Base-by-base conservation (phyloP, 1,140 invertebrate genomes). In the Drosophila persimilis region DNA sequence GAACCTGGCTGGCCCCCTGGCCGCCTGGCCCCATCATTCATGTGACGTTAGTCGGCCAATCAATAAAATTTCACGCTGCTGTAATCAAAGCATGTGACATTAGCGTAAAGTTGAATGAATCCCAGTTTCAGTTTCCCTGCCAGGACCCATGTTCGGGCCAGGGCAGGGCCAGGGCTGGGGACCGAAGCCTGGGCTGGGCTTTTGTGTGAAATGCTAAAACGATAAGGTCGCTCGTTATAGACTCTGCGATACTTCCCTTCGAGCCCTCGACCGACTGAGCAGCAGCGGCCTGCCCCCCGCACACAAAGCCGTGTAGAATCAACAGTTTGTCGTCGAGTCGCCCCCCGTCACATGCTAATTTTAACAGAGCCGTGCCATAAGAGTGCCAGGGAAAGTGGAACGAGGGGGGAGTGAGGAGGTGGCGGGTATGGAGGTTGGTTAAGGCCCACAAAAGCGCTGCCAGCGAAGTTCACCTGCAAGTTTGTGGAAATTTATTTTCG, bases 21-120 rank as follows among this genome's bases (percentile, higher is more conserved):
- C 47, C 24, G 0, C 5, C 6, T 24, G 24, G 24, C 24, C 56
- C 69, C 78, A 77, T 70, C 74, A 58, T 69, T 80, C 64, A 78
- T 78, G 59, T 74, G 70, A 78, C 56, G 71, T 66, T 84, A 67
- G 76, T 58, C 67, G 83, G 83, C 78, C 88, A 90, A 90, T 90
- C 88, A 88, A 90, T 90, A 90, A 88, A 90, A 88, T 90, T 90
- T 90, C 88, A 90, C 88, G 88, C 73, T 86, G 62, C 83, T 80
- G 77, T 90, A 90, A 88, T 90, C 88, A 90, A 90, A 90, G 88
- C 88, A 80, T 81, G 83, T 71, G 88, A 80, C 89, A 90, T 90
- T 90, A 90, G 88, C 69, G 88, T 75, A 84, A 90, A 90, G 88
- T 90, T 90, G 81, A 90, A 88, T 90, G 88, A 73, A 70, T 90